These are phyloP conservation scores for Zelostemma sp. DNA, from an alignment of 1,140 invertebrate genomes.

Conservation along the genomic window DNA sequence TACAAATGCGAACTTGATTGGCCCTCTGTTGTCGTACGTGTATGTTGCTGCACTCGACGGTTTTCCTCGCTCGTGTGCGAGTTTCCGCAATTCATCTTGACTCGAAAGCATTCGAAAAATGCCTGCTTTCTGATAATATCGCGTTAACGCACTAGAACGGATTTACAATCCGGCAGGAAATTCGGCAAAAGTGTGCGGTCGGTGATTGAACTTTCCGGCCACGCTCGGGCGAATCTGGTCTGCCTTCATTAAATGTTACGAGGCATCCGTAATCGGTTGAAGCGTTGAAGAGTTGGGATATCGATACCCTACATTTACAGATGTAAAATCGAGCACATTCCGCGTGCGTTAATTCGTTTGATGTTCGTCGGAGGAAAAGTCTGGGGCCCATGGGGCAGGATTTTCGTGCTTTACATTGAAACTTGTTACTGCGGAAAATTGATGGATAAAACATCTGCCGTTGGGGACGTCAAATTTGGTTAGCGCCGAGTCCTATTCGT, in stretches of 20 bases:
- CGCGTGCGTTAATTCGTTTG: too few relatives aligned
- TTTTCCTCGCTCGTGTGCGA: slow-evolving; percentile 38
- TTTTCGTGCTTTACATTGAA: background rate
- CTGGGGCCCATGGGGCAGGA: too few relatives aligned
- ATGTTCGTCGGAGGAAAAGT: too few relatives aligned
- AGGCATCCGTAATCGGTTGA: too few relatives aligned
- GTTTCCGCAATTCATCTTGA: slow-evolving; percentile 34
- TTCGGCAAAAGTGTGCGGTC: too few relatives aligned
- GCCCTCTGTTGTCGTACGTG: slow-evolving; percentile 52
- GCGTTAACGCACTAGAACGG: background rate
- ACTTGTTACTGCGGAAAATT: background rate
- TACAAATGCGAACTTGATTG: slow-evolving; percentile 70
- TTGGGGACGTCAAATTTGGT: background rate
- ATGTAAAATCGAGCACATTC: too few relatives aligned
- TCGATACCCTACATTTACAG: too few relatives aligned
- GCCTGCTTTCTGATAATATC: background rate
- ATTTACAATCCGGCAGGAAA: too few relatives aligned
- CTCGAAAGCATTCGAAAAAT: background rate
- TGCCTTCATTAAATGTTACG: too few relatives aligned
- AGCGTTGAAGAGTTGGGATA: too few relatives aligned
- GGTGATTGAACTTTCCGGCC: too few relatives aligned
- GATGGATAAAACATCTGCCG: background rate
- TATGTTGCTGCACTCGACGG: slow-evolving; percentile 35
- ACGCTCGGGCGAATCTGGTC: too few relatives aligned
- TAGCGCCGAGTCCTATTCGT: background rate